Percentiles rank a stretch among this genome's conserved stretches.
These are phyloP conservation scores for Eupithecia tripunctaria DNA, from an alignment of 2,888 invertebrate species.

Conservation along the genomic window DNA sequence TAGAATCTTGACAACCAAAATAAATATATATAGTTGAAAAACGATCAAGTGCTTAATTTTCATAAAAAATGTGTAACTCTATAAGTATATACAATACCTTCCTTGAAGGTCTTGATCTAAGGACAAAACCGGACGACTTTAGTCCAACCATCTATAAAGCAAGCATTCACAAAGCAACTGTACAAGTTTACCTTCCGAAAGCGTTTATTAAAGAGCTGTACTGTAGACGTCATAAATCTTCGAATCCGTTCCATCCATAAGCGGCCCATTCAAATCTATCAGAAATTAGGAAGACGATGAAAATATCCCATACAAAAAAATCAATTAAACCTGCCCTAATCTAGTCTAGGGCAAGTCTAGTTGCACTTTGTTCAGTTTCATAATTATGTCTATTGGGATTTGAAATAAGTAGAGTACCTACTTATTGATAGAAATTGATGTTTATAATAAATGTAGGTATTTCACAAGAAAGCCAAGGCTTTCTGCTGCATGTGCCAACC, in stretches of 20 bases:
- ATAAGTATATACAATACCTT: neutral
- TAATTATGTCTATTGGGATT: neutral
- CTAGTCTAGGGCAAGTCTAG: conserved; percentile 6
- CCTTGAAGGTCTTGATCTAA: neutral
- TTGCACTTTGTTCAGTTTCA: neutral
- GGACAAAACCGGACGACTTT: neutral
- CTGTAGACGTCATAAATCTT: conserved; percentile 28
- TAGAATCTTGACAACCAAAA: neutral
- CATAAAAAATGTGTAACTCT: neutral
- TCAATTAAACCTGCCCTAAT: neutral
- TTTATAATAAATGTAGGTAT: no score
- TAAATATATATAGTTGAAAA: neutral
- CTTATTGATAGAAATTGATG: neutral
- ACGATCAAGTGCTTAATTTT: neutral
- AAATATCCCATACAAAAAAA: neutral
- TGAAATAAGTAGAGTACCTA: neutral
- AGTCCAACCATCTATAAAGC: conserved; percentile 9
- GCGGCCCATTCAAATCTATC: conserved; percentile 31
- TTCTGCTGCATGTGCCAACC: neutral
- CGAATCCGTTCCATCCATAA: conserved; percentile 22
- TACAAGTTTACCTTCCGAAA: conserved; percentile 25
- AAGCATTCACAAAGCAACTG: neutral
- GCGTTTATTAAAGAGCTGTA: conserved; percentile 25
- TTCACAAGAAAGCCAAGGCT: neutral
- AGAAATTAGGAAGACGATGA: conserved; percentile 10